Conservation (phyloP, 2,888 invertebrate species). For the Diogma glabrata region DNA sequence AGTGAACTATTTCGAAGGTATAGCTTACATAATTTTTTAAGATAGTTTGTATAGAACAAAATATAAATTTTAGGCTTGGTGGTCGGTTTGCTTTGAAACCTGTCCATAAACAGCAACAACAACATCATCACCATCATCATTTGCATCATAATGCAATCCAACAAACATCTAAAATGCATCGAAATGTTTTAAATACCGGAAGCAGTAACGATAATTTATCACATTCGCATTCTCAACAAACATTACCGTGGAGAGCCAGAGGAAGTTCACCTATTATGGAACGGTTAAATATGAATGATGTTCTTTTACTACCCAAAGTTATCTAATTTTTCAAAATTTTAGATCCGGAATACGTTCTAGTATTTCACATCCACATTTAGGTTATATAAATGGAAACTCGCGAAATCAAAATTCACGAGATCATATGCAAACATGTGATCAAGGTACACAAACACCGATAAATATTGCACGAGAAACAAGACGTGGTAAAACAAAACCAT, state of each 20-base stretch:
- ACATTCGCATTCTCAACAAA: conserved; percentile 15
- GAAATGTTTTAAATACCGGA: conserved; percentile 14
- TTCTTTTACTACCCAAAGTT: too few species aligned
- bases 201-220: conserved; percentile 7
- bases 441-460: conserved; percentile 59
- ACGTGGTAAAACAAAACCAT: conserved; percentile 44
- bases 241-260: conserved; percentile 13
- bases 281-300: too few species aligned
- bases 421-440: conserved; percentile 37
- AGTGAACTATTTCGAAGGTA: conserved; percentile 44
- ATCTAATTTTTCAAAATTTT: too few species aligned
- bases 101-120: conserved; percentile 27
- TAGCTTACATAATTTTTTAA: conserved; percentile 17
- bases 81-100: conserved; percentile 35
- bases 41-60: too few species aligned
- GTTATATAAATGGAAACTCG: conserved; percentile 21
- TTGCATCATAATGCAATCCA: conserved; percentile 16
- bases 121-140: conserved; percentile 16
- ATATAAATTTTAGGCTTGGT: conserved; percentile 21
- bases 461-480: conserved; percentile 59
- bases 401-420: conserved; percentile 25
- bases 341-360: conserved; percentile 25
- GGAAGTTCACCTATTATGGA: conserved; percentile 5
- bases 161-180: conserved; percentile 17
- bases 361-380: conserved; percentile 32